Evolutionary conservation across 2,888 invertebrate genomes (phyloP).

Genomic region (Pelosia muscerda): DNA sequence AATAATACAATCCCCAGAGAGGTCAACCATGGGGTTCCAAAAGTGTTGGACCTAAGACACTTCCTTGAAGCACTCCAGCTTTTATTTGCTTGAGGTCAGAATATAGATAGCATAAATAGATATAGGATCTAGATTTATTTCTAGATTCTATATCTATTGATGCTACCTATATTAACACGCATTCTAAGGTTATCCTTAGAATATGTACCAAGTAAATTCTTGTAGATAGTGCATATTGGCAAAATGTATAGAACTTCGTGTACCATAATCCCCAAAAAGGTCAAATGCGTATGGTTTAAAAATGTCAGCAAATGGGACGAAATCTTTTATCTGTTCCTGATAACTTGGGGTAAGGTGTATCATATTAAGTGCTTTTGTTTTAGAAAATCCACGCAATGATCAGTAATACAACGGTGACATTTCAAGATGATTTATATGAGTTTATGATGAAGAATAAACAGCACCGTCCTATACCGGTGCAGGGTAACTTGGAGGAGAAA

Average conservation of each 20-base stretch:
- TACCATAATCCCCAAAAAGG: neutral
- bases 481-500: slow-evolving; percentile 46
- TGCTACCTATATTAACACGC: too few relatives aligned
- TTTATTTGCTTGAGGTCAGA: neutral
- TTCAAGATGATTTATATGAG: slow-evolving; percentile 87
- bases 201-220: too few relatives aligned
- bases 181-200: too few relatives aligned
- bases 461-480: slow-evolving; percentile 42
- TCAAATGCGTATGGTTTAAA: too few relatives aligned
- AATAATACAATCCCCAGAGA: too few relatives aligned
- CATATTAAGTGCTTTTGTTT: slow-evolving; percentile 48
- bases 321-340: neutral
- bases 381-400: slow-evolving; percentile 89
- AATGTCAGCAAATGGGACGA: too few relatives aligned
- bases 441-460: slow-evolving; percentile 78
- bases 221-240: neutral
- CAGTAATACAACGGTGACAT: slow-evolving; percentile 85
- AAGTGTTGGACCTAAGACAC: neutral
- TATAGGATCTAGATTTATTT: too few relatives aligned
- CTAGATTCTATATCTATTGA: too few relatives aligned
- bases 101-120: neutral
- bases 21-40: too few relatives aligned
- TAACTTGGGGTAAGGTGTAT: neutral
- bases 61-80: slow-evolving; percentile 1
- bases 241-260: neutral